A percentile compares a stretch with the other conserved stretches of the same genome.
phyloP scores from a whole-genome alignment of 2,797 vertebrate genomes.

The Spinibarbus caldwelli region DNA sequence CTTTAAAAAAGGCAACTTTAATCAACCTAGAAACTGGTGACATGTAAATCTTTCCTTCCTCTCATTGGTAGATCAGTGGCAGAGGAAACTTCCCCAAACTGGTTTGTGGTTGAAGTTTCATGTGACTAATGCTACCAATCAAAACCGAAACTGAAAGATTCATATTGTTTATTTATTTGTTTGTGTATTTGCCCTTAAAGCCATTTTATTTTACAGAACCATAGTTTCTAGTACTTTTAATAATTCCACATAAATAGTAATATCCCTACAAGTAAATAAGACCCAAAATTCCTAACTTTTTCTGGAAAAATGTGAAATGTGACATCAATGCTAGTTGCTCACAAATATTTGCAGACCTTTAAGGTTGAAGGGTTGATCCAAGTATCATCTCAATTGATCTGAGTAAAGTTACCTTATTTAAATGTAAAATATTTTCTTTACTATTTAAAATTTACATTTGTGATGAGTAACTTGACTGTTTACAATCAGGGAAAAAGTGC shows the following conservation, averaged over 20 bases:
- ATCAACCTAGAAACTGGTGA: not conserved
- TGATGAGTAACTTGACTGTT: not conserved
- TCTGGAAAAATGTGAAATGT: no score
- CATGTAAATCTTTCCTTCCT: not conserved
- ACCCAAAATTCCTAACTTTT: not conserved
- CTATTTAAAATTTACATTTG: not conserved
- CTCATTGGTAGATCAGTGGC: not conserved
- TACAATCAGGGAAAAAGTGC: not conserved
- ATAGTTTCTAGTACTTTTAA: not conserved
- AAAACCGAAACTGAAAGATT: not conserved
- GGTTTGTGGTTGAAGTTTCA: not conserved
- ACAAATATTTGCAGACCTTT: not conserved
- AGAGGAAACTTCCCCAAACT: not conserved
- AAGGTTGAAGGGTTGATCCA: not conserved
- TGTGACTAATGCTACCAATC: not conserved
- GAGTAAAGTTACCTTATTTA: no score
- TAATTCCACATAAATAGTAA: not conserved
- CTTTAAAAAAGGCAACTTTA: not conserved
- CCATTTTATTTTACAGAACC: not conserved
- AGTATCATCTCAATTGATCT: not conserved
- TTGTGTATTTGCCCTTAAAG: not conserved
- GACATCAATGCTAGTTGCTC: not conserved
- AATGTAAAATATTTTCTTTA: not conserved
- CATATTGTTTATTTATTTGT: not conserved
- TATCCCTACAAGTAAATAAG: no score